Evolutionary conservation across 2,113 vertebrate genomes (phyloP).

Genomic region (sheep (Ovis aries)): DNA sequence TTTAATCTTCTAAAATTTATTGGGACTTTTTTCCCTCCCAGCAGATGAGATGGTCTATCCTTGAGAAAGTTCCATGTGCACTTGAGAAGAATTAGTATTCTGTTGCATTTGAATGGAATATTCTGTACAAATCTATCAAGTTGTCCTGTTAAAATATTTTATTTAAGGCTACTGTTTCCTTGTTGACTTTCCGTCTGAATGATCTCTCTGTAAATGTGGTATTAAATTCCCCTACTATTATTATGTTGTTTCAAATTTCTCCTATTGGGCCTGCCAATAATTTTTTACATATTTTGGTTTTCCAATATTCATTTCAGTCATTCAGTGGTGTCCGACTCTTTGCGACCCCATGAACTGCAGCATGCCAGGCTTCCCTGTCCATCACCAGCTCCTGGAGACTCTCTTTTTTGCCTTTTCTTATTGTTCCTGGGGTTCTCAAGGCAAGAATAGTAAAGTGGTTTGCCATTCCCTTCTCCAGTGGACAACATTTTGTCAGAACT

Average conservation of each 20-base stretch:
- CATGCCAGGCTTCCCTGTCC: neutral
- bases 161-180: neutral
- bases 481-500: neutral
- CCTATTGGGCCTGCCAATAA: no score
- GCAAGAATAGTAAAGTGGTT: neutral
- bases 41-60: neutral
- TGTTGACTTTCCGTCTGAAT: neutral
- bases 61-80: neutral
- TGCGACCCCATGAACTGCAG: neutral
- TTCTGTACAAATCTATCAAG: neutral
- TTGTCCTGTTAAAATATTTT: neutral
- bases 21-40: neutral
- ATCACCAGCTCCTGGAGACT: neutral
- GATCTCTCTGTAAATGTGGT: neutral
- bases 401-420: neutral
- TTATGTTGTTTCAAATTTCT: neutral
- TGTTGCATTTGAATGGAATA: neutral
- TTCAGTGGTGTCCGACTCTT: fast-evolving
- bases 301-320: neutral
- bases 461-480: neutral
- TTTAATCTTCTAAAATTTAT: neutral
- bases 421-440: neutral
- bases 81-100: neutral
- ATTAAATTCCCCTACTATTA: neutral
- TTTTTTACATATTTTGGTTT: neutral